These are phyloP conservation scores for Cryptomyrus ogoouensis DNA, from an alignment of 2,113 vertebrate species.

Conservation along the genomic window DNA sequence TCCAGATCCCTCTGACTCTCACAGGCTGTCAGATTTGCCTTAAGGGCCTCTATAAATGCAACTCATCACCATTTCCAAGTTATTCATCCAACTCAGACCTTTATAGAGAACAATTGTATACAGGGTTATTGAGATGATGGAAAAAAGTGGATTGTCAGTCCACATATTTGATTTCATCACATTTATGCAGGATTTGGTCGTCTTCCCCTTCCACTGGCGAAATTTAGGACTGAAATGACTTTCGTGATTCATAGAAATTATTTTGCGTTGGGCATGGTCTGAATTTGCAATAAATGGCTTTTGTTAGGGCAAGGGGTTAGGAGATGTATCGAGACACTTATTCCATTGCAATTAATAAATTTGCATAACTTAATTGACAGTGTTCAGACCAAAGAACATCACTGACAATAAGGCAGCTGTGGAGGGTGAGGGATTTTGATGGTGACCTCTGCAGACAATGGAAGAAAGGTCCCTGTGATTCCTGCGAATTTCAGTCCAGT, in stretches of 20 bases:
- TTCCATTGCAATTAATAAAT: constrained; percentile 51
- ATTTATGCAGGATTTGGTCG: not conserved
- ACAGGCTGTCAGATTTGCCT: not conserved
- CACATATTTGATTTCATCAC: constrained; percentile 7
- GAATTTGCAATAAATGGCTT: constrained; percentile 3
- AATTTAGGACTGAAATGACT: not conserved
- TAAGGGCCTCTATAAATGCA: not conserved
- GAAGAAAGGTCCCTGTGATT: not conserved
- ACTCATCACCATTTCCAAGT: not conserved
- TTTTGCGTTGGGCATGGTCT: constrained; percentile 16
- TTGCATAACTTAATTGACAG: constrained; percentile 59
- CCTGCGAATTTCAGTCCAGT: constrained; percentile 21
- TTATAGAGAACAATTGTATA: not conserved
- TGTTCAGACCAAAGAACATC: constrained; percentile 40
- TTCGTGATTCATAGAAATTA: not conserved
- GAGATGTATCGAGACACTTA: constrained; percentile 34
- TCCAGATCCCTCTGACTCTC: not conserved
- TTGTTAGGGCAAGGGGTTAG: constrained; percentile 47
- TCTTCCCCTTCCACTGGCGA: not conserved
- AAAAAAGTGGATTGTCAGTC: not conserved
- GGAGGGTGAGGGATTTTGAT: not conserved
- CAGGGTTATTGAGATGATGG: not conserved
- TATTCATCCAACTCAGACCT: not conserved
- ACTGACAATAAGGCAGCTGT: constrained; percentile 32
- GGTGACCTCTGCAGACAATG: constrained; percentile 5